phyloP scores from a whole-genome alignment of 2,888 invertebrate genomes.

The Watsonalla binaria region DNA sequence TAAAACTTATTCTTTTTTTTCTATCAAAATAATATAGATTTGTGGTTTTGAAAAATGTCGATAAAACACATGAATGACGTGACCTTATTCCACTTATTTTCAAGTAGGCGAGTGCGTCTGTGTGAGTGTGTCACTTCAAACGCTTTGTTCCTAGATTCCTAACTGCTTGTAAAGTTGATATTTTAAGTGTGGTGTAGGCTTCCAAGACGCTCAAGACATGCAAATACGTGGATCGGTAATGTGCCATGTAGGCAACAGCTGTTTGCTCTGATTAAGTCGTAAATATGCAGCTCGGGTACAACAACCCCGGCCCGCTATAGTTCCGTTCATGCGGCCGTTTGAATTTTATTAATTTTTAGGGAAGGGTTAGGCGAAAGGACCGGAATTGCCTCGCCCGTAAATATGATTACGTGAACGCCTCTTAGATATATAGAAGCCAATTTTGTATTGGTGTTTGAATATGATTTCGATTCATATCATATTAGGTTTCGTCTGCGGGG shows the following conservation, averaged over 20 bases:
- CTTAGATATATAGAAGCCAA: neutral
- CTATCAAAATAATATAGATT: no score
- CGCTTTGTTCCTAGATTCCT: no score
- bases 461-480: neutral
- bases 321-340: constrained; percentile 27
- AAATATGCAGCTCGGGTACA: constrained; percentile 48
- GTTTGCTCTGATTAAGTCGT: constrained; percentile 49
- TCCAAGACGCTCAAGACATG: constrained; percentile 39
- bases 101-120: no score
- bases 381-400: neutral
- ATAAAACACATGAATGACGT: no score
- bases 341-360: constrained; percentile 35
- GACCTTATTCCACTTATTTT: no score
- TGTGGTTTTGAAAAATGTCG: no score
- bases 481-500: no score
- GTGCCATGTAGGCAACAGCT: constrained; percentile 41
- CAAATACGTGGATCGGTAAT: constrained; percentile 32
- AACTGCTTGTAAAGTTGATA: no score
- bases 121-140: no score
- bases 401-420: constrained; percentile 3
- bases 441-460: neutral
- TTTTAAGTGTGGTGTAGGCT: constrained; percentile 19
- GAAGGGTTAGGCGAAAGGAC: constrained; percentile 3
- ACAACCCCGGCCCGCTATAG: constrained; percentile 25
- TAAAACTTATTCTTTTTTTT: no score